Percentiles rank a stretch among this genome's conserved stretches.
Conservation (phyloP, 2,113 vertebrate species). For the Etheostoma cragini region DNA sequence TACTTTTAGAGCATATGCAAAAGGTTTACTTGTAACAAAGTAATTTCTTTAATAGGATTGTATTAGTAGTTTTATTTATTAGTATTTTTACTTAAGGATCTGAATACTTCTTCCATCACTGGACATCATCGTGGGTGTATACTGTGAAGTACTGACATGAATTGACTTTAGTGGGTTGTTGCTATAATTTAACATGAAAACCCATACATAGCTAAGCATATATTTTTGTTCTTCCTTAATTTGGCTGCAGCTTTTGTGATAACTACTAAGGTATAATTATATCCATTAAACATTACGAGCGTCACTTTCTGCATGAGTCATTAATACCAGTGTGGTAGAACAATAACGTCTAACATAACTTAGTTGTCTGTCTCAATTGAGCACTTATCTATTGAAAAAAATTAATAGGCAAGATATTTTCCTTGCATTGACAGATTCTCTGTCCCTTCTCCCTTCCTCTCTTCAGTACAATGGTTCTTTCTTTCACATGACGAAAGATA, state of each 20-base stretch:
- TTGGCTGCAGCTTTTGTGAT: neutral
- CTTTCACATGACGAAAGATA: neutral
- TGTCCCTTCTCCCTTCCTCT: neutral
- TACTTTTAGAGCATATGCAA: no score
- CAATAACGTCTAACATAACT: conserved; percentile 30
- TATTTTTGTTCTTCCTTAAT: neutral
- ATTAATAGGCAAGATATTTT: conserved; percentile 21
- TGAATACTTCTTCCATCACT: no score
- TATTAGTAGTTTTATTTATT: no score
- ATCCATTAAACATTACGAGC: neutral
- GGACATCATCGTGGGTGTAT: neutral
- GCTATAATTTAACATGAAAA: neutral
- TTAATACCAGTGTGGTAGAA: conserved; percentile 9
- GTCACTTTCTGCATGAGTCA: conserved; percentile 12
- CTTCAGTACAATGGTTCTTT: neutral
- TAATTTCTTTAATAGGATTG: no score
- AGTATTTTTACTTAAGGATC: no score
- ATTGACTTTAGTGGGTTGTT: neutral
- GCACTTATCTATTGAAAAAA: conserved; percentile 36
- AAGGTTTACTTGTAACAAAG: no score
- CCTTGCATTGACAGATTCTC: neutral
- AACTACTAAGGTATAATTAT: conserved; percentile 19
- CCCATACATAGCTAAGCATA: neutral
- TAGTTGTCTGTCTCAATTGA: conserved; percentile 48
- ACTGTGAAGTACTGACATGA: neutral